phyloP scores from a whole-genome alignment of 2,113 vertebrate genomes.

The Dermatemys mawii region DNA sequence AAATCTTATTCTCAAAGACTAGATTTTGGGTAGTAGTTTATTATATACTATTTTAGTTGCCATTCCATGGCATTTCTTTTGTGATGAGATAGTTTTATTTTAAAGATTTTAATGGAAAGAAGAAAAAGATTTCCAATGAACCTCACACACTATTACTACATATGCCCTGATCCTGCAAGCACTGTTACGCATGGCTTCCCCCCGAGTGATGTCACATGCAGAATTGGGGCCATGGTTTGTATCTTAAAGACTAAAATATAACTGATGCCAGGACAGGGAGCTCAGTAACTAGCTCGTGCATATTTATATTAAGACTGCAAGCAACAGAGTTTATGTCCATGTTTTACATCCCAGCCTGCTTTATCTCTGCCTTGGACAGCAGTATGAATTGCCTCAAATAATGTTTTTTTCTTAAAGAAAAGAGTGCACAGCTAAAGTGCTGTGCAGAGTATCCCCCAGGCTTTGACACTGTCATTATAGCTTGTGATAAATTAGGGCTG shows the following conservation, averaged over 20 bases:
- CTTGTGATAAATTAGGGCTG: slow-evolving; percentile 82
- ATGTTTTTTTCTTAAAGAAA: background rate
- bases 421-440: slow-evolving; percentile 21
- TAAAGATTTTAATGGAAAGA: background rate
- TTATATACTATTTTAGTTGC: background rate
- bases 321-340: background rate
- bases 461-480: slow-evolving; percentile 65
- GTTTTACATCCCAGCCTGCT: background rate
- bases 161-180: background rate
- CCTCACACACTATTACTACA: background rate
- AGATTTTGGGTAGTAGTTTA: background rate
- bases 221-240: rapidly evolving
- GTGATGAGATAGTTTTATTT: background rate
- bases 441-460: background rate
- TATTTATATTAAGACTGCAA: rapidly evolving
- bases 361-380: background rate
- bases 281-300: background rate
- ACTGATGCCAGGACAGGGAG: background rate
- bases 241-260: background rate
- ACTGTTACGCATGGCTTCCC: background rate
- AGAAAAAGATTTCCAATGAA: background rate
- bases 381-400: background rate
- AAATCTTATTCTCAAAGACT: background rate
- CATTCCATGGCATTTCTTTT: background rate
- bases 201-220: too few species aligned